phyloP scores from a whole-genome alignment of 2,797 vertebrate species.

The Hozukius guyotensis region DNA sequence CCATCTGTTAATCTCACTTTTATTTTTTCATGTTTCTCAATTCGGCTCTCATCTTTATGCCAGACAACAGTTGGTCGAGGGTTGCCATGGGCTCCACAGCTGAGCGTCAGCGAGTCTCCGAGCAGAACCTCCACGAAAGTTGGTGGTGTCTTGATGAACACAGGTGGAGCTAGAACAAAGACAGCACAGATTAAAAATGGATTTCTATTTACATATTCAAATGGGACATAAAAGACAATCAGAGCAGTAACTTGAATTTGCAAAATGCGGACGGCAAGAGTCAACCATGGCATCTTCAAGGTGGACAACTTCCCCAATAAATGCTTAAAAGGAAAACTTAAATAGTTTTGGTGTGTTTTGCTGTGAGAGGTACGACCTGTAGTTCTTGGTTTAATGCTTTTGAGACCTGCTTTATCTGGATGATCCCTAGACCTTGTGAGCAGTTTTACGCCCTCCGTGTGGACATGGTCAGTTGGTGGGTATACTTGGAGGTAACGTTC shows the following conservation, averaged over 20 bases:
- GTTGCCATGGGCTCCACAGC: conserved; percentile 90
- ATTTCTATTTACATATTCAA: conserved; percentile 8
- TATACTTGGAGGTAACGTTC: neutral
- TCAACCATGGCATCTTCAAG: neutral
- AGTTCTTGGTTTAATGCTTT: neutral
- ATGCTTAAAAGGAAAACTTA: neutral
- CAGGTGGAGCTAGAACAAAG: conserved; percentile 87
- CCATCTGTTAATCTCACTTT: conserved; percentile 82
- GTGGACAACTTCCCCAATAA: neutral
- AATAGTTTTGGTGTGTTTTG: neutral
- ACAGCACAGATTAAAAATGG: neutral
- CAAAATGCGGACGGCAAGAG: neutral
- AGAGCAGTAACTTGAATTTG: neutral
- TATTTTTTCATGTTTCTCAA: conserved; percentile 83
- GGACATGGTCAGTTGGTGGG: neutral
- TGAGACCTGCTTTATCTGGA: neutral
- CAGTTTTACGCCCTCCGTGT: neutral
- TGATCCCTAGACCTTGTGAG: neutral
- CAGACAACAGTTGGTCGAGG: conserved; percentile 91
- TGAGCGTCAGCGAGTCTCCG: conserved; percentile 86
- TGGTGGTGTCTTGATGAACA: conserved; percentile 91
- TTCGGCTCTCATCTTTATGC: conserved; percentile 86
- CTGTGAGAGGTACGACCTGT: neutral
- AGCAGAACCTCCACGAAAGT: conserved; percentile 88
- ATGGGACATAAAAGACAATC: neutral